Evolutionary conservation across 2,797 vertebrate genomes (phyloP).

Genomic region (Pseudotriccus pelzelni): DNA sequence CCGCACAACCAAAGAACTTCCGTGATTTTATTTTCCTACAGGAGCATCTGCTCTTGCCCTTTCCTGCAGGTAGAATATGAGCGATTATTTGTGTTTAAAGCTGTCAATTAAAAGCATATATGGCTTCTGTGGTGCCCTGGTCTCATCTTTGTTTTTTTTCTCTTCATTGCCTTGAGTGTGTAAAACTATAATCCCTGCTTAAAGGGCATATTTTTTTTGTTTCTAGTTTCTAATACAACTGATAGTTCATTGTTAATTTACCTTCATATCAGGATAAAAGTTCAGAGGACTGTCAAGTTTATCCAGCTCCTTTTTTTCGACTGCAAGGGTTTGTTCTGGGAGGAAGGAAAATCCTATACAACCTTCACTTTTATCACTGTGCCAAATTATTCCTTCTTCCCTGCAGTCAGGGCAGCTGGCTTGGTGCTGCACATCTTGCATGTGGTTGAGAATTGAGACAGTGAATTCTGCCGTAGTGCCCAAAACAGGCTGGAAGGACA

Average conservation of each 20-base stretch:
- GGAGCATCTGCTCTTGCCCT: not conserved
- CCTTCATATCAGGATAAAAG: not conserved
- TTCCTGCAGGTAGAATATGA: not conserved
- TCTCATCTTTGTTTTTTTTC: not conserved
- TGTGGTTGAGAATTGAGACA: not conserved
- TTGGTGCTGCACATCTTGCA: not conserved
- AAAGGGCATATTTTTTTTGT: not conserved
- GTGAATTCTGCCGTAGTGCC: not conserved
- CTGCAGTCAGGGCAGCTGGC: not conserved
- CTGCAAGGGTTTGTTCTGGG: not conserved
- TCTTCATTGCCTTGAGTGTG: not conserved
- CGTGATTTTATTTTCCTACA: not conserved
- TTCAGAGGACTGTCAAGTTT: not conserved
- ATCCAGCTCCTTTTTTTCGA: not conserved
- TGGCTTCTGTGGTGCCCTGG: not conserved
- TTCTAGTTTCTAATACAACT: not conserved
- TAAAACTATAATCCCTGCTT: not conserved
- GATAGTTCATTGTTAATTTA: not conserved
- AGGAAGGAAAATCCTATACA: not conserved
- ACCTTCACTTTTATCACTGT: not conserved
- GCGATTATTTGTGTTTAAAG: not conserved
- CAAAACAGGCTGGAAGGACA: not conserved
- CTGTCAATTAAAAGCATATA: accelerated
- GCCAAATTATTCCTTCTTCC: not conserved
- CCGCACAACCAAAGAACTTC: not conserved